Evolutionary conservation across 1,140 invertebrate genomes (phyloP), one percentile per base, ranked within the genome.

Genomic region (Sitophilus oryzae): DNA sequence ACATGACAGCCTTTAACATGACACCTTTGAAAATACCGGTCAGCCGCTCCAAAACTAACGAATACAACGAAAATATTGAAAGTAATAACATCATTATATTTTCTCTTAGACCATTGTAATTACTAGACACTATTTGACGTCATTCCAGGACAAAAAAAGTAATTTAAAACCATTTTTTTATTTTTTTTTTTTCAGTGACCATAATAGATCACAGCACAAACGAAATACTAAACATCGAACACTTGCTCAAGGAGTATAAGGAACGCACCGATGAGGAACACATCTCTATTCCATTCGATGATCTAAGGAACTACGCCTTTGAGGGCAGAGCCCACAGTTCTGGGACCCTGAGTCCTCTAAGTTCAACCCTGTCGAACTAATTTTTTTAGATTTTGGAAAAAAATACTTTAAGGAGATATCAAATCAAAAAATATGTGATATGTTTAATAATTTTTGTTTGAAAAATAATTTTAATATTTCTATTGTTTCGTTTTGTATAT

Each of bases 1-100:
- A 43, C 14, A 43, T 43, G 41, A 43, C 41, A 5, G 41, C 11
- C 5, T 43, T 43, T 22, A 19, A 43, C 14, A 43, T 43, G 10
- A 20, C 16, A 14, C 41, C 41, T 18, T 19, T 15, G 16, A 10
- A 43, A 20, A 20, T 43, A 8, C 41, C 41, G 9, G 20, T 43
- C 16, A 43, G 20, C 14, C 4, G 14, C 5, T 6, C 5, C 11
- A 30, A 30, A 30, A 30, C 25, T 5, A 11, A 30, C 5, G 25
- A 11, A 6, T 6, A 11, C 11, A 5, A 30, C 11, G 25, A 30
- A 11, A 30, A 5, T 11, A 30, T 30, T 5, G 25, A 30, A 30
- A 30, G 25, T 30, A 30, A 30, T 5, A 30, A 6, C 5, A 30
- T 6, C 25, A 6, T 30, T 6, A 30, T 30, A 30, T 30, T 30